Evolutionary conservation across 2,888 invertebrate genomes (phyloP), one percentile per base, ranked within the genome.

Genomic region (Hirtodrosophila alboralis): DNA sequence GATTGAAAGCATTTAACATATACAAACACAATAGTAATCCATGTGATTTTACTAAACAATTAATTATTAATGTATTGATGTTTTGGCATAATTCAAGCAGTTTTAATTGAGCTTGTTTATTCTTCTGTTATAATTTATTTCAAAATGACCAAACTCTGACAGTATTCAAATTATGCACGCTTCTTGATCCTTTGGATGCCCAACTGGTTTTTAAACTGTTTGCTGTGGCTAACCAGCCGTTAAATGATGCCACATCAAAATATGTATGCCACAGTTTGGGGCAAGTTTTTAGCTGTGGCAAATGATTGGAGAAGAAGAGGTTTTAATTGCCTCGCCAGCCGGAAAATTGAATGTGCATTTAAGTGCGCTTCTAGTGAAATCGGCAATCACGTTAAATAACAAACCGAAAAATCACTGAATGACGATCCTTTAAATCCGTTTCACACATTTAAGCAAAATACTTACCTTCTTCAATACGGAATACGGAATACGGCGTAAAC

Each of bases 141-240:
- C 23, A 16, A 18, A 31, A 34, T 43, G 47, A 9, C 43, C 16
- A 28, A 30, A 41, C 23, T 45, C 38, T 60, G 68, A 51, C 74
- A 54, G 69, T 36, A 30, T 51, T 36, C 36, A 69, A 71, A 70
- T 71, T 75, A 63, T 69, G 53, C 34, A 51, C 49, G 38, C 33
- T 69, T 6, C 33, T 40, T 51, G 45, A 13, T 27, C 44, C 47
- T 31, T 53, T 41, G 18, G 33, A 26, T 47, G 13, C 12, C 36
- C 23, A 23, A 7, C 23, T 31, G 38, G 33, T 51, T 69, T 84
- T 83, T 75, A 60, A 74, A 70, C 66, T 65, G 79, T 85, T 85
- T 79, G 58, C 58, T n/a, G 49, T 65, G 64, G 62, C 48, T 84
- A 78, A 85, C 86, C 80, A 79, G 64, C 75, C 86, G 73, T 83